A percentile compares a stretch with the other conserved stretches of the same genome.
These are phyloP conservation scores for Acanthornis magna DNA, from an alignment of 2,797 vertebrate species.

Conservation along the genomic window DNA sequence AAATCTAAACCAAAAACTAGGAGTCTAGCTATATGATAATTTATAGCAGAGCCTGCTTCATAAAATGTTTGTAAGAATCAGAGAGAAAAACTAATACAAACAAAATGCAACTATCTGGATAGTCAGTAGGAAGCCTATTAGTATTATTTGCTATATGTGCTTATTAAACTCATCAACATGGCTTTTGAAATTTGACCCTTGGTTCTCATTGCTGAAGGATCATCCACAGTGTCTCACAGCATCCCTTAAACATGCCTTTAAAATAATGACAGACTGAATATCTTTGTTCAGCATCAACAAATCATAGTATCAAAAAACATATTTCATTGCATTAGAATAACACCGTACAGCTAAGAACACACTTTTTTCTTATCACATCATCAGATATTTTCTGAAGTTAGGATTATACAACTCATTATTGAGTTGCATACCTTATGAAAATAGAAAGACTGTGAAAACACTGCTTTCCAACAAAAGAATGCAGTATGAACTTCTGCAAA, in stretches of 20 bases:
- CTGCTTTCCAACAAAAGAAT: background rate
- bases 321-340: background rate
- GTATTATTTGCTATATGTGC: background rate
- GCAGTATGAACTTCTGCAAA: background rate
- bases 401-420: background rate
- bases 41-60: background rate
- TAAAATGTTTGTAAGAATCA: background rate
- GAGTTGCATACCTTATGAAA: background rate
- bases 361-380: background rate
- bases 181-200: background rate
- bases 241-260: background rate
- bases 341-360: background rate
- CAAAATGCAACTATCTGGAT: background rate
- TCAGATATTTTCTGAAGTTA: background rate
- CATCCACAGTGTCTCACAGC: background rate
- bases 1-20: background rate
- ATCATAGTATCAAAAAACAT: background rate
- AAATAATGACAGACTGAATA: background rate
- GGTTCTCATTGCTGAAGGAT: background rate
- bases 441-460: background rate
- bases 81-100: background rate
- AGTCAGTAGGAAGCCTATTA: background rate
- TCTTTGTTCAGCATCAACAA: background rate
- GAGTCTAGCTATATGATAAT: background rate
- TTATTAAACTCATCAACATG: background rate